Percentiles rank a stretch among this genome's conserved stretches.
Evolutionary conservation across 2,113 vertebrate species (phyloP).

Genomic region (Aegithalos caudatus): DNA sequence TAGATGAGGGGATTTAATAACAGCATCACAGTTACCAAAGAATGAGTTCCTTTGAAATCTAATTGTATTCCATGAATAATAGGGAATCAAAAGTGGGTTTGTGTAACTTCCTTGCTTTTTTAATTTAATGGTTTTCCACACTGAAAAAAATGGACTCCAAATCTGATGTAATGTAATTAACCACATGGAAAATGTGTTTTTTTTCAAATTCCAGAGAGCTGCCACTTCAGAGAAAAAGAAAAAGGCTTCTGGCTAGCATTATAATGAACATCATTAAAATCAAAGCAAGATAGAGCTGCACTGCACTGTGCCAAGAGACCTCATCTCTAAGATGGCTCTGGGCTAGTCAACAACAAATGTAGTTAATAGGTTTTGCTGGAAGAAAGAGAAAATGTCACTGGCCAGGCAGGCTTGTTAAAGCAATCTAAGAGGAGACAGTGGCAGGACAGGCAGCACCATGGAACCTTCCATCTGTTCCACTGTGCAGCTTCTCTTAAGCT

Average conservation of each 20-base stretch:
- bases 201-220: neutral
- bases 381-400: neutral
- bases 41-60: neutral
- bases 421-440: neutral
- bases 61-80: neutral
- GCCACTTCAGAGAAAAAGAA: neutral
- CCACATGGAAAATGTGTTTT: neutral
- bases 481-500: fast-evolving
- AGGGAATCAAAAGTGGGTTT: neutral
- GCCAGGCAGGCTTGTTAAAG: neutral
- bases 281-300: neutral
- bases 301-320: neutral
- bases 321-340: neutral
- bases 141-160: neutral
- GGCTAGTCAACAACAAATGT: neutral
- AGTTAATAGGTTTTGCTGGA: neutral
- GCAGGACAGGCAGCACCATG: neutral
- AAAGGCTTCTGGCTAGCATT: neutral
- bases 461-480: neutral
- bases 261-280: neutral
- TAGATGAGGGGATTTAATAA: neutral
- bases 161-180: neutral
- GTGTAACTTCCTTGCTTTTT: neutral
- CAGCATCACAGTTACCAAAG: neutral
- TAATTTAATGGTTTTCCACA: neutral